Evolutionary conservation across 1,140 invertebrate species (phyloP).

Genomic region (Acarapis woodi): DNA sequence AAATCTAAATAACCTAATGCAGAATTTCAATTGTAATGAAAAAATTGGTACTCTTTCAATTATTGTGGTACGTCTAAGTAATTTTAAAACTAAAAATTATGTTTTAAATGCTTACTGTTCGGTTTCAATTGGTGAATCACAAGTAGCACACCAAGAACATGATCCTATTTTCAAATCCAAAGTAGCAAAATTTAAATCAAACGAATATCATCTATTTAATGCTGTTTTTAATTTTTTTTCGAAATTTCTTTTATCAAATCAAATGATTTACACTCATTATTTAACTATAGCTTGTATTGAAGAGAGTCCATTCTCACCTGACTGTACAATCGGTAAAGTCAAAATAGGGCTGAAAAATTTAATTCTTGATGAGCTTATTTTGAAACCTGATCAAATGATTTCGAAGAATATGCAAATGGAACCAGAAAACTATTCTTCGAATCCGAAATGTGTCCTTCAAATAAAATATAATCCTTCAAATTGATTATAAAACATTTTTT

Average conservation of each 20-base stretch:
- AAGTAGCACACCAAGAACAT: background rate
- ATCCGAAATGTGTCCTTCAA: too few species aligned
- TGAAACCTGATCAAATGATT: too few species aligned
- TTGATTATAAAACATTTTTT: too few species aligned
- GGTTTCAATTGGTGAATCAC: conserved; percentile 3
- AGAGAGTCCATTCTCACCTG: background rate
- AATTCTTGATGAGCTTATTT: too few species aligned
- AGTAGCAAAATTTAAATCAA: background rate
- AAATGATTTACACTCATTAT: background rate
- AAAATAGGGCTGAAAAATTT: too few species aligned
- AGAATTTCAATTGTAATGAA: background rate
- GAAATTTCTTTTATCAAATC: background rate
- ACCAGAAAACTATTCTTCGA: too few species aligned
- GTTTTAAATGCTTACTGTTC: conserved; percentile 8
- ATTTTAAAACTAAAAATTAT: conserved; percentile 5
- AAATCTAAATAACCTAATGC: too few species aligned
- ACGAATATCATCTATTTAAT: background rate
- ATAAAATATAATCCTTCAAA: too few species aligned
- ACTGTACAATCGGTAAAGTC: too few species aligned
- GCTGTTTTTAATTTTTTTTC: background rate
- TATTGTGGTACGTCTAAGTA: conserved; percentile 2
- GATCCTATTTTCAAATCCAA: conserved; percentile 1
- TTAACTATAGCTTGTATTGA: background rate
- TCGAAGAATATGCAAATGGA: too few species aligned
- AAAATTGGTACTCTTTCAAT: conserved; percentile 2